Evolutionary conservation across 2,797 vertebrate genomes (phyloP).

Genomic region (Philypnodon macrostomus): DNA sequence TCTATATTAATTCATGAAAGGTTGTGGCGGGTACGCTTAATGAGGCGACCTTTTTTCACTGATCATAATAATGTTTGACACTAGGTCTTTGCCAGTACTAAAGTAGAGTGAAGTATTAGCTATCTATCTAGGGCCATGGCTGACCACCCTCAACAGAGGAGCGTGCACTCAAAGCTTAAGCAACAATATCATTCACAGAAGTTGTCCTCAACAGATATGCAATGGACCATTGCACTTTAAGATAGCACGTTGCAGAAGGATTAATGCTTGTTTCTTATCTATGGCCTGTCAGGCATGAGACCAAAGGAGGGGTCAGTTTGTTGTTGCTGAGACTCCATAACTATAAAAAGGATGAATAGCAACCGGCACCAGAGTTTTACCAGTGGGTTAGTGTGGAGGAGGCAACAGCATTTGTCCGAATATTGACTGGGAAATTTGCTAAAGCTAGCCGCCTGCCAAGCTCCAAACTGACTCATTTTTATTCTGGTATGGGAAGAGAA

Average conservation of each 20-base stretch:
- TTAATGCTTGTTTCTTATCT: constrained; percentile 57
- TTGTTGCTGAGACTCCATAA: constrained; percentile 12
- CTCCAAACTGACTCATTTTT: constrained; percentile 33
- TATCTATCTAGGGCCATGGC: constrained; percentile 3
- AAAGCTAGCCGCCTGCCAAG: constrained; percentile 36
- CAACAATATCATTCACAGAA: constrained; percentile 15
- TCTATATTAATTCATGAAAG: constrained; percentile 16
- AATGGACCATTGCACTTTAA: constrained; percentile 36
- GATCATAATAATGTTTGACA: constrained; percentile 18
- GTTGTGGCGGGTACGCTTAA: not conserved
- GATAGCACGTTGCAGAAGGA: constrained; percentile 42
- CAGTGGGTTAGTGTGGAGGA: constrained; percentile 25
- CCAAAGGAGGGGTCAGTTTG: constrained; percentile 21
- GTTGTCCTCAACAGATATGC: constrained; percentile 14
- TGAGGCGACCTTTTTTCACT: constrained; percentile 8
- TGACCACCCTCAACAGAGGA: constrained; percentile 15
- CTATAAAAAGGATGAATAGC: constrained; percentile 35
- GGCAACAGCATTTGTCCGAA: constrained; percentile 20
- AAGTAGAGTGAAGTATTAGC: constrained; percentile 9
- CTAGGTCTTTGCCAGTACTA: constrained; percentile 6
- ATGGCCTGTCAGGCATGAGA: constrained; percentile 41
- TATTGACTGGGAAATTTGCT: constrained; percentile 33
- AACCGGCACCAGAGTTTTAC: constrained; percentile 15
- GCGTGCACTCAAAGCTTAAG: constrained; percentile 9
- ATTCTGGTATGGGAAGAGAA: constrained; percentile 25